These are phyloP conservation scores for Hemicentrotus pulcherrimus DNA, from an alignment of 35 echinoderm and acorn worm genomes.

Conservation along the genomic window DNA sequence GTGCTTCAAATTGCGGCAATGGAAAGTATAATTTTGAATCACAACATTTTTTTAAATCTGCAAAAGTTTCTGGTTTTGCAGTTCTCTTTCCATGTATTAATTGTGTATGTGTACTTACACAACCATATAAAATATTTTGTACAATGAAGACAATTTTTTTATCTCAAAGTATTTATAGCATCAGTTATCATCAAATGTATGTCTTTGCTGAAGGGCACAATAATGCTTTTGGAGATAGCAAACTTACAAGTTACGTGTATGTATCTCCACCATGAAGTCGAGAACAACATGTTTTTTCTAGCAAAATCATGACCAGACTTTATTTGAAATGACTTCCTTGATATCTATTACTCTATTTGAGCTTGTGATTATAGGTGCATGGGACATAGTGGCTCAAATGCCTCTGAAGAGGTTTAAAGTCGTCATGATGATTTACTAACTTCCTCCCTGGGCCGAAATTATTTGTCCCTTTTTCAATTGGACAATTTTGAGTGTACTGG, in stretches of 20 bases:
- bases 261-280: no score
- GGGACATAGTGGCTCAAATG: not conserved
- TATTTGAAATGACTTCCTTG: not conserved
- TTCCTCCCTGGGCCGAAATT: not conserved
- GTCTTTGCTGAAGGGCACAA: no score
- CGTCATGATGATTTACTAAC: not conserved
- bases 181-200: no score
- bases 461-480: no score
- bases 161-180: not conserved
- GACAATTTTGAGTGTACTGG: no score
- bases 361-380: not conserved
- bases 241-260: no score
- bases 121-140: not conserved
- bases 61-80: not conserved
- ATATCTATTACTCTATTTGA: not conserved
- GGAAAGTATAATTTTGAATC: not conserved
- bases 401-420: no score
- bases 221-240: no score
- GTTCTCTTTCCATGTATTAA: not conserved
- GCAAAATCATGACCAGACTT: not conserved
- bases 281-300: not conserved
- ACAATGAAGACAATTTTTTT: no score
- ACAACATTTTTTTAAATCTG: not conserved
- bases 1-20: not conserved
- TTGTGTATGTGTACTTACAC: not conserved